phyloP scores from a whole-genome alignment of 2,797 vertebrate genomes.

The Rhodeus uyekii region DNA sequence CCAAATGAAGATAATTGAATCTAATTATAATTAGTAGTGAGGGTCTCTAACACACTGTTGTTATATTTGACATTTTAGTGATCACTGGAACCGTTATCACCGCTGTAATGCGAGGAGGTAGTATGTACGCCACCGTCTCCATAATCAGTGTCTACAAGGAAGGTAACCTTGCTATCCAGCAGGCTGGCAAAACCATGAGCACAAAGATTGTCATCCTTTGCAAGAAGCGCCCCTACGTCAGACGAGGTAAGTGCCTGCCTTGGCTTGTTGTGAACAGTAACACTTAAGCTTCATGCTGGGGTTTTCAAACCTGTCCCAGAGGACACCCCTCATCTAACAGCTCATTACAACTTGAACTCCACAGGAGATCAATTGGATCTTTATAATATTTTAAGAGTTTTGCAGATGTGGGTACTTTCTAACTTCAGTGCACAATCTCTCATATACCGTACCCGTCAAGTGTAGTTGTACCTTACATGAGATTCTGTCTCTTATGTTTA shows the following conservation, averaged over 20 bases:
- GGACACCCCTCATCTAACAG: too few relatives aligned
- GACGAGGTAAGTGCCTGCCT: conserved; percentile 84
- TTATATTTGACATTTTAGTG: conserved; percentile 69
- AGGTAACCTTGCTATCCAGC: conserved; percentile 91
- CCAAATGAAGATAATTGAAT: background rate
- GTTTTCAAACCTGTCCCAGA: too few relatives aligned
- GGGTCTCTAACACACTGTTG: background rate
- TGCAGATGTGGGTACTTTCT: background rate
- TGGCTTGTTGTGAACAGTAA: background rate
- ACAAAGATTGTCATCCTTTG: conserved; percentile 90
- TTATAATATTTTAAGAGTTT: background rate
- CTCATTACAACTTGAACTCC: too few relatives aligned
- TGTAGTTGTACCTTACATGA: background rate
- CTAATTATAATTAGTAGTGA: background rate
- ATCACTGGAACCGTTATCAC: conserved; percentile 92
- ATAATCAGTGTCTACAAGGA: conserved; percentile 97
- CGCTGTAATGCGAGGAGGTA: conserved; percentile 79
- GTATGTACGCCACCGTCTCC: conserved; percentile 88
- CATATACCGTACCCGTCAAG: too few relatives aligned
- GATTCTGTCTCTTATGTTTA: background rate
- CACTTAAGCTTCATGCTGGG: too few relatives aligned
- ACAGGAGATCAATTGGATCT: too few relatives aligned
- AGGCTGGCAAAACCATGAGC: conserved; percentile 97
- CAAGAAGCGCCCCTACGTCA: conserved; percentile 92
- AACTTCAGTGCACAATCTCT: background rate